A percentile compares a stretch with the other conserved stretches of the same genome.
phyloP scores from a whole-genome alignment of 2,888 invertebrate genomes.

The Drosophila lacicola region DNA sequence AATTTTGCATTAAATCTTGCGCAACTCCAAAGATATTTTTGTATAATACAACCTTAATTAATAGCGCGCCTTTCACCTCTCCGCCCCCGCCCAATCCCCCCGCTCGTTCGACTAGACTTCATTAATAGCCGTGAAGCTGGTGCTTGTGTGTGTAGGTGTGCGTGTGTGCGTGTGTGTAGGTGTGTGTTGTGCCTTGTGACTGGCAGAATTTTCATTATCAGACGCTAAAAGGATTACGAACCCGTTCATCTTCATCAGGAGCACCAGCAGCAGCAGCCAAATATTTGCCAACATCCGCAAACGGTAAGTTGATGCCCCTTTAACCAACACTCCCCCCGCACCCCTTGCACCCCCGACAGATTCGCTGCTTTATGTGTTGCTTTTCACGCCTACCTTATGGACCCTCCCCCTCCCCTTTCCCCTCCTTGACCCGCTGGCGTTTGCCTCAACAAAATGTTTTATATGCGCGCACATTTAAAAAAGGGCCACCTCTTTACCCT shows the following conservation, averaged over 20 bases:
- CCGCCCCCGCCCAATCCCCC: background rate
- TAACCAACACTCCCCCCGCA: slow-evolving; percentile 3
- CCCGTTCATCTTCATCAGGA: slow-evolving; percentile 74
- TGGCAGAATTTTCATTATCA: slow-evolving; percentile 72
- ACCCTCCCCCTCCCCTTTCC: background rate
- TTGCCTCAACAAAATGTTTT: slow-evolving; percentile 45
- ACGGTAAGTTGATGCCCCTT: slow-evolving; percentile 64
- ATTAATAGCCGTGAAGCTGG: slow-evolving; percentile 46
- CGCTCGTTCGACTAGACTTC: slow-evolving; percentile 45
- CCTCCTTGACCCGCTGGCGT: too few species aligned
- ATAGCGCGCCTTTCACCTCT: slow-evolving; percentile 13
- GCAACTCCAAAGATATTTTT: slow-evolving; percentile 39
- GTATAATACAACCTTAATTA: slow-evolving; percentile 46
- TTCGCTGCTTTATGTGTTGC: slow-evolving; percentile 40
- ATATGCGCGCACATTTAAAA: slow-evolving; percentile 54
- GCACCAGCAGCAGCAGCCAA: slow-evolving; percentile 47
- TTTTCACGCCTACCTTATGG: slow-evolving; percentile 56
- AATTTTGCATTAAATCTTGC: slow-evolving; percentile 51
- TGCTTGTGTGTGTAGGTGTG: slow-evolving; percentile 5
- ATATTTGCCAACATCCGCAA: slow-evolving; percentile 62
- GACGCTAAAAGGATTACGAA: slow-evolving; percentile 76
- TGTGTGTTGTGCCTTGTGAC: slow-evolving; percentile 36
- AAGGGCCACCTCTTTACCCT: slow-evolving; percentile 48
- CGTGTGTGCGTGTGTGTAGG: too few species aligned
- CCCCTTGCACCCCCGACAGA: background rate